phyloP scores from a whole-genome alignment of 2,888 invertebrate genomes.

The Tribolium freemani region DNA sequence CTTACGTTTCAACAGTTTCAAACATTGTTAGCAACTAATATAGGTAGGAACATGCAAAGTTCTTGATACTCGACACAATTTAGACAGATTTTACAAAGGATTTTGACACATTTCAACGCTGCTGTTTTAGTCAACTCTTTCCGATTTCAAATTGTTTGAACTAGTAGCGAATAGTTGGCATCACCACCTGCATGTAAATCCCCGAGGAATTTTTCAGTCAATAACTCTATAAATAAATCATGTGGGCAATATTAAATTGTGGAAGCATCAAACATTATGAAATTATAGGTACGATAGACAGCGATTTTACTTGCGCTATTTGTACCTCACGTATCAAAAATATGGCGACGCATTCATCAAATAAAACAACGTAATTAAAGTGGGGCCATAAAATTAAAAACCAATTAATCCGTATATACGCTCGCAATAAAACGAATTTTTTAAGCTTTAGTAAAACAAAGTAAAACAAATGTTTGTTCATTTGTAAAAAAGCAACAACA shows the following conservation, averaged over 20 bases:
- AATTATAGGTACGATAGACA: not conserved
- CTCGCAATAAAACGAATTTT: not conserved
- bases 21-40: not conserved
- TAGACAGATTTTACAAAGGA: not conserved
- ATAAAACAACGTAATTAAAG: not conserved
- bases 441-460: not conserved
- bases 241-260: not conserved
- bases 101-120: not conserved
- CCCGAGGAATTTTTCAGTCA: conserved; percentile 7
- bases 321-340: not conserved
- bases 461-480: not conserved
- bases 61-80: too few relatives aligned
- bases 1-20: not conserved
- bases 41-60: too few relatives aligned
- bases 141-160: conserved; percentile 6
- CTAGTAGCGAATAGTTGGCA: not conserved
- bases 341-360: not conserved
- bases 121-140: not conserved
- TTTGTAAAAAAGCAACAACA: not conserved
- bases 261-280: not conserved
- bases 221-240: conserved; percentile 22
- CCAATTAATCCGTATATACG: not conserved
- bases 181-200: conserved; percentile 21
- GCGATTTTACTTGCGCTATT: not conserved
- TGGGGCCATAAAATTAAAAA: not conserved